Conservation (phyloP, 2,113 vertebrate genomes). For the Elanoides forficatus region DNA sequence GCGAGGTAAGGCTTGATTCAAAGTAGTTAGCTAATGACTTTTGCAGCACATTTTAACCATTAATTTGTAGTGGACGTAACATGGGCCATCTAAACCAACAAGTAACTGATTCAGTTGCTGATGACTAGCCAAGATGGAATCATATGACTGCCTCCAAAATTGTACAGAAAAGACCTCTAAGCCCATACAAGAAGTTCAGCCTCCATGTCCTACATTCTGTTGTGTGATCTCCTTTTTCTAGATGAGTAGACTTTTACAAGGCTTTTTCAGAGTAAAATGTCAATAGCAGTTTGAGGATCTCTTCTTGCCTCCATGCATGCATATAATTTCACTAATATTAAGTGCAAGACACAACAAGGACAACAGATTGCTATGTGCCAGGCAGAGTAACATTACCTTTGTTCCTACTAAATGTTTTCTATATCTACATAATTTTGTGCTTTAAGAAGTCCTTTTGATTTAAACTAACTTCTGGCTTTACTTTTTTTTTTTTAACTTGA, state of each 20-base stretch:
- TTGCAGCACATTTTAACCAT: background rate
- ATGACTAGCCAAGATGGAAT: background rate
- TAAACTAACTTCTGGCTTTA: slow-evolving; percentile 47
- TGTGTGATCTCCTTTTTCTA: background rate
- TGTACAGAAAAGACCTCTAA: background rate
- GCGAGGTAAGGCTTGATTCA: slow-evolving; percentile 79
- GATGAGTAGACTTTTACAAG: background rate
- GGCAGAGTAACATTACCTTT: slow-evolving; percentile 48
- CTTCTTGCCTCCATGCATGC: slow-evolving; percentile 27
- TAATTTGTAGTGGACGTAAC: background rate
- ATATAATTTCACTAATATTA: slow-evolving; percentile 30
- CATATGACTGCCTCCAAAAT: background rate
- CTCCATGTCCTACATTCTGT: background rate
- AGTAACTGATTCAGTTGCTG: background rate
- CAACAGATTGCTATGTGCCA: background rate
- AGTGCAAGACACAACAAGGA: background rate
- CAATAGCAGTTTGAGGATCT: background rate
- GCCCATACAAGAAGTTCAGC: background rate
- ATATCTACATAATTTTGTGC: slow-evolving; percentile 23
- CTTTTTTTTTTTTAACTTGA: background rate
- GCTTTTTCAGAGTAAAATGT: background rate
- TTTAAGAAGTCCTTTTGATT: background rate
- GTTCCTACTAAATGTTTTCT: slow-evolving; percentile 57
- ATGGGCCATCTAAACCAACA: background rate
- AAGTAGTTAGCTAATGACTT: background rate